Conservation (phyloP, 37 sponge, comb jelly and placozoan genomes). For the Oopsacas minuta region DNA sequence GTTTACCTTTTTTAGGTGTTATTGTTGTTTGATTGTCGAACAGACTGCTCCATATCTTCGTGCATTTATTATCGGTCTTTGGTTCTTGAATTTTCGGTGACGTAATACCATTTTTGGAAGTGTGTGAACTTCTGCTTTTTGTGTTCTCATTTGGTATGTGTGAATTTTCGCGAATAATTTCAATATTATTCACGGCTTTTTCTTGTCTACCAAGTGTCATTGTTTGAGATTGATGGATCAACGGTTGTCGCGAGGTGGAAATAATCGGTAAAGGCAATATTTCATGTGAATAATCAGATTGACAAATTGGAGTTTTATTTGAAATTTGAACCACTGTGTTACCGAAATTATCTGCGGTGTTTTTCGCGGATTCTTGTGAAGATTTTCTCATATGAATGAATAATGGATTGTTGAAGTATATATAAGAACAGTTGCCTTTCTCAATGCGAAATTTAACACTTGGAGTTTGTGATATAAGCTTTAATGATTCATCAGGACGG, state of each 20-base stretch:
- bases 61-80: background rate
- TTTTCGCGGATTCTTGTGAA: background rate
- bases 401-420: background rate
- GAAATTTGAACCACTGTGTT: background rate
- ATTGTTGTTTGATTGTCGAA: background rate
- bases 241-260: background rate
- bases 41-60: background rate
- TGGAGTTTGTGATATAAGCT: background rate
- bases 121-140: background rate
- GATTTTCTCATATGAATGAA: background rate
- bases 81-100: background rate
- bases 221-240: background rate
- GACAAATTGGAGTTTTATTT: background rate
- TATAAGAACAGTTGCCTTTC: background rate
- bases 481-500: background rate
- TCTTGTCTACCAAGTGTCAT: background rate
- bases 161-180: background rate
- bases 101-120: background rate
- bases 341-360: background rate
- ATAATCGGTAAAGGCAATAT: background rate
- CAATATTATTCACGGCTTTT: background rate
- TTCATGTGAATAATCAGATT: constrained; percentile 15
- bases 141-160: background rate
- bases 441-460: constrained; percentile 8
- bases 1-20: background rate